phyloP scores from a whole-genome alignment of 30 jellyfish, hydroid and myxozoan genomes.

The Cassiopea andromeda region DNA sequence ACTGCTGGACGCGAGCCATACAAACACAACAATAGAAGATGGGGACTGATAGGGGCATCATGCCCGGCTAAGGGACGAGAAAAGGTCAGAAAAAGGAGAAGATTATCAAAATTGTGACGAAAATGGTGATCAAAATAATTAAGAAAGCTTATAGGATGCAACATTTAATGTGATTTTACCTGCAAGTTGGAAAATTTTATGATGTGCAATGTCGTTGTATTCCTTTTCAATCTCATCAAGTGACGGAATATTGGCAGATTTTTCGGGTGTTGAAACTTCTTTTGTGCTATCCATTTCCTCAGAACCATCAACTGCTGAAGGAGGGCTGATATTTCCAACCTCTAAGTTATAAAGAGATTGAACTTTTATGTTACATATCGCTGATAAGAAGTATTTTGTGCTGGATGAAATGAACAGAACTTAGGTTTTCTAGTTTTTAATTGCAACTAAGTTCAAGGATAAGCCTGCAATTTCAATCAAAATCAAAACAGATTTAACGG shows the following conservation, averaged over 20 bases:
- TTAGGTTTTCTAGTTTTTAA: too few relatives aligned
- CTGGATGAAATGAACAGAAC: too few relatives aligned
- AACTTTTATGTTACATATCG: background rate
- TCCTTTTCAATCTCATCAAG: conserved; percentile 72
- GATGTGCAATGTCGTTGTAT: conserved; percentile 76
- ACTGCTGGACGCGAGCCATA: too few relatives aligned
- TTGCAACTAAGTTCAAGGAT: too few relatives aligned
- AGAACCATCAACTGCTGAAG: conserved; percentile 28
- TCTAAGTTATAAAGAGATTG: background rate
- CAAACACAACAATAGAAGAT: too few relatives aligned
- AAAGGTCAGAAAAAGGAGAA: too few relatives aligned
- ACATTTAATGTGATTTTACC: conserved; percentile 41
- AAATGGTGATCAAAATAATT: background rate
- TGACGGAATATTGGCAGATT: conserved; percentile 51
- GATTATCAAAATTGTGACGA: too few relatives aligned
- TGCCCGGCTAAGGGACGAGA: too few relatives aligned
- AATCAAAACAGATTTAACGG: too few relatives aligned
- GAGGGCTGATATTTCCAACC: conserved; percentile 28
- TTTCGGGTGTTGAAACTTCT: background rate
- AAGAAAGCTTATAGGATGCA: background rate
- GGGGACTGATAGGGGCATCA: too few relatives aligned
- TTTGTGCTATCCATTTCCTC: background rate
- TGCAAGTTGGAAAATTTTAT: conserved; percentile 86
- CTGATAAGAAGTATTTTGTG: too few relatives aligned
- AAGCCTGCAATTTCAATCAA: too few relatives aligned